Conservation (phyloP, 1,140 invertebrate species). For the Trinorchestia longiramus region DNA sequence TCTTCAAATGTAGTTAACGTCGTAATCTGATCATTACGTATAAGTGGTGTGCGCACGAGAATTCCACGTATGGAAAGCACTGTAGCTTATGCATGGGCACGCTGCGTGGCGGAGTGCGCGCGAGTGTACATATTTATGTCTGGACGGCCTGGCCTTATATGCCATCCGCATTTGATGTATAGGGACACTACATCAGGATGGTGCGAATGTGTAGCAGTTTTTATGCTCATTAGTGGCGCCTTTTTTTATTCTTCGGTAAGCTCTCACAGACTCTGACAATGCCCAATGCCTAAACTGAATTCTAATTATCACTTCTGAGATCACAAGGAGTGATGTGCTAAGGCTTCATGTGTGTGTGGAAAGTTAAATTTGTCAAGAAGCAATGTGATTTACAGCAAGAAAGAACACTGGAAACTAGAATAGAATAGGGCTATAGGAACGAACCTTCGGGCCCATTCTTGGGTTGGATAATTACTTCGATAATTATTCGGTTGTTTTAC, state of each 20-base stretch:
- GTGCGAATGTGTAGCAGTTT: background rate
- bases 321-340: background rate
- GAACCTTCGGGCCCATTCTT: too few species aligned
- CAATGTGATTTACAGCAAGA: background rate
- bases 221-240: background rate
- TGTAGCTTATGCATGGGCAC: background rate
- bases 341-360: background rate
- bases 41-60: background rate
- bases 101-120: background rate
- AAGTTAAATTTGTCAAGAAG: background rate
- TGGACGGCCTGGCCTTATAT: background rate
- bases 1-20: background rate
- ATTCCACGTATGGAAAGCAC: background rate
- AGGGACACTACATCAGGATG: background rate
- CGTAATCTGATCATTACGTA: background rate
- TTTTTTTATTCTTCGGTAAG: background rate
- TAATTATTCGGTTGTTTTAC: too few species aligned
- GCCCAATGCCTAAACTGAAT: background rate
- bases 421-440: too few species aligned
- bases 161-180: background rate
- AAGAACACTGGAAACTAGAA: background rate
- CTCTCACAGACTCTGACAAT: background rate
- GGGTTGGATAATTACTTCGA: too few species aligned
- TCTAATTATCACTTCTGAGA: background rate
- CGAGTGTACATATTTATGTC: conserved; percentile 5